Base-by-base conservation (phyloP, 1,140 invertebrate genomes). In the Uloborus diversus region DNA sequence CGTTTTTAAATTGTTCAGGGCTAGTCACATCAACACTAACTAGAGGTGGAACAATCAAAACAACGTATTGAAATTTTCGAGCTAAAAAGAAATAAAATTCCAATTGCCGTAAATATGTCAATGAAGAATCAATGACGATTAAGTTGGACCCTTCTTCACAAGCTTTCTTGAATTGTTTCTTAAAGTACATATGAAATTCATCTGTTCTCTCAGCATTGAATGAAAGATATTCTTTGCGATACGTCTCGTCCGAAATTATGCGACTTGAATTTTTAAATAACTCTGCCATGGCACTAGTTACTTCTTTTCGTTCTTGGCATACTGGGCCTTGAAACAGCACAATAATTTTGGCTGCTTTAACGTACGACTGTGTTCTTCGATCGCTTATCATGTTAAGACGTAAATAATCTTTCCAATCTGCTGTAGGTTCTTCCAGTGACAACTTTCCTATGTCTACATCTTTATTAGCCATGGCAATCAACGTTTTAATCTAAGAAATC, bases 311-410 rank as follows among this genome's bases (percentile, higher is more conserved):
- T 7, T 5, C n/a, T 25, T 20, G 61, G 3, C 23, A 28, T 9
- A 37, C 47, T 4, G 32, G 32, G 2, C 61, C 61, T 65, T 76
- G 73, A 14, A 37, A 35, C 25, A 76, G 53, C 4, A 76, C 32
- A 32, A 76, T 65, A 1, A 76, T 62, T 65, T 76, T 76, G 1
- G 73, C 73, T 28, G 66, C 65, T 20, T 76, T 76, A 5, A 76
- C 73, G 66, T 76, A 76, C 73, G 66, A 65, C 49, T 76, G 61
- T 37, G 73, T 76, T 65, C 57, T 76, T 28, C 23, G 62, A 32
- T 76, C 73, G 1, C 3, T 35, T 32, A 33, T 13, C 70, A 75
- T 75, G n/a, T n/a, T n/a, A n/a, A n/a, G n/a, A n/a, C n/a, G n/a
- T n/a, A n/a, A n/a, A n/a, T n/a, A n/a, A n/a, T n/a, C n/a, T n/a